These are phyloP conservation scores for Ctenopoma multispine DNA, from an alignment of 2,797 vertebrate species.

Conservation along the genomic window DNA sequence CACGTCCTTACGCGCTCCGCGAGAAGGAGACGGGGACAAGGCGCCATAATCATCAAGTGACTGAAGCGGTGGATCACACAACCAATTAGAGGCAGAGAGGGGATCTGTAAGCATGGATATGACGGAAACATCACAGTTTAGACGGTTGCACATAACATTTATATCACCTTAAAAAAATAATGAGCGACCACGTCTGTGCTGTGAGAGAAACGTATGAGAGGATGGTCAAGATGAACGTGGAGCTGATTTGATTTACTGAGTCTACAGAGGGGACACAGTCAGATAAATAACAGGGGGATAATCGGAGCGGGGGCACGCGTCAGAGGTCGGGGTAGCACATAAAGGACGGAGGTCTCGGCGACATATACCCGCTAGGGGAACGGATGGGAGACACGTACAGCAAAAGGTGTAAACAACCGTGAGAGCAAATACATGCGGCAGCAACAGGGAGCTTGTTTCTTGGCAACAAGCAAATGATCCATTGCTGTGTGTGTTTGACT, in stretches of 20 bases:
- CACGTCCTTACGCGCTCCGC: constrained; percentile 52
- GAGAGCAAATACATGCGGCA: constrained; percentile 39
- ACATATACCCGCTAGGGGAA: constrained; percentile 24
- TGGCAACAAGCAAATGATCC: constrained; percentile 62
- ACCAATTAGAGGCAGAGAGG: constrained; percentile 37
- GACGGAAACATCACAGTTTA: constrained; percentile 4
- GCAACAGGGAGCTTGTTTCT: constrained; percentile 62
- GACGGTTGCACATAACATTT: constrained; percentile 20
- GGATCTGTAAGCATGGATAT: background rate
- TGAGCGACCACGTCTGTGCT: constrained; percentile 9
- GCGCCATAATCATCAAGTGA: constrained; percentile 64
- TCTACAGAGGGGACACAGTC: constrained; percentile 26
- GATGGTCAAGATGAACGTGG: constrained; percentile 13
- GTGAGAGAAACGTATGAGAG: background rate
- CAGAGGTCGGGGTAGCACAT: constrained; percentile 31
- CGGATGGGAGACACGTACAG: constrained; percentile 29
- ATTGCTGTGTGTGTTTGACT: constrained; percentile 14
- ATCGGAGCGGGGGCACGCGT: constrained; percentile 6
- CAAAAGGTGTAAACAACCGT: constrained; percentile 64
- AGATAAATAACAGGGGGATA: constrained; percentile 30
- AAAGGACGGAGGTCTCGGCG: constrained; percentile 19
- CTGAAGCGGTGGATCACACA: constrained; percentile 54
- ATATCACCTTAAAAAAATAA: constrained; percentile 1
- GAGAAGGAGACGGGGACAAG: constrained; percentile 49
- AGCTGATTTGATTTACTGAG: constrained; percentile 35